phyloP scores from a whole-genome alignment of 2,888 invertebrate species.

The Phaonia tiefii region DNA sequence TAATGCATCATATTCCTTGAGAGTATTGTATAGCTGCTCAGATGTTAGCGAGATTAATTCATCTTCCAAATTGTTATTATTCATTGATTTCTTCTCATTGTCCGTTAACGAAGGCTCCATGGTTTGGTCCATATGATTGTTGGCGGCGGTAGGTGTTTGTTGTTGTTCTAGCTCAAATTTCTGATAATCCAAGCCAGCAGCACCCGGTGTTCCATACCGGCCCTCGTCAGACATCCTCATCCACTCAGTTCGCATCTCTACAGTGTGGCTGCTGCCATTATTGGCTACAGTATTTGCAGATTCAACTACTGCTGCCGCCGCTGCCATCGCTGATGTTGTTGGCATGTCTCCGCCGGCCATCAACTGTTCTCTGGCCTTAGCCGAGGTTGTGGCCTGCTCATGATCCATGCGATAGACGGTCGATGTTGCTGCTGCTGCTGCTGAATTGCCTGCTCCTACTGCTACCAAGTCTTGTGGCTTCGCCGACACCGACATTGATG shows the following conservation, averaged over 20 bases:
- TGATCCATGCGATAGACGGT: constrained; percentile 53
- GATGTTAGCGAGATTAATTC: constrained; percentile 75
- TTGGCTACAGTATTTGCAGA: constrained; percentile 70
- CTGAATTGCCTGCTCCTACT: constrained; percentile 64
- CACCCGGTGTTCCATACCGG: constrained; percentile 85
- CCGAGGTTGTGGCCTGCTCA: constrained; percentile 57
- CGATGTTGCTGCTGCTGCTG: constrained; percentile 60
- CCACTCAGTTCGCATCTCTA: constrained; percentile 80
- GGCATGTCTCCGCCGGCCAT: constrained; percentile 39
- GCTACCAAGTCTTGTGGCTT: constrained; percentile 70
- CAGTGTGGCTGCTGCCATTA: constrained; percentile 72
- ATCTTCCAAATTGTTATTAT: constrained; percentile 74
- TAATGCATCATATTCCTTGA: constrained; percentile 86
- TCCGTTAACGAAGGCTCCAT: constrained; percentile 74
- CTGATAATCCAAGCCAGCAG: constrained; percentile 81
- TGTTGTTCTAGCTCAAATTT: constrained; percentile 76
- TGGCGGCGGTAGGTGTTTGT: constrained; percentile 68
- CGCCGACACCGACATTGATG: constrained; percentile 77
- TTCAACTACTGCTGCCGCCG: constrained; percentile 70
- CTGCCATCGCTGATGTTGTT: constrained; percentile 67
- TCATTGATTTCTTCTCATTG: constrained; percentile 72
- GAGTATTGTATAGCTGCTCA: constrained; percentile 82
- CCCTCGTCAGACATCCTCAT: constrained; percentile 82
- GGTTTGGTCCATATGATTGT: constrained; percentile 73
- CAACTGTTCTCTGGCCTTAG: constrained; percentile 51